Evolutionary conservation across 2,797 vertebrate genomes (phyloP).

Genomic region (Pipistrellus pipistrellus): DNA sequence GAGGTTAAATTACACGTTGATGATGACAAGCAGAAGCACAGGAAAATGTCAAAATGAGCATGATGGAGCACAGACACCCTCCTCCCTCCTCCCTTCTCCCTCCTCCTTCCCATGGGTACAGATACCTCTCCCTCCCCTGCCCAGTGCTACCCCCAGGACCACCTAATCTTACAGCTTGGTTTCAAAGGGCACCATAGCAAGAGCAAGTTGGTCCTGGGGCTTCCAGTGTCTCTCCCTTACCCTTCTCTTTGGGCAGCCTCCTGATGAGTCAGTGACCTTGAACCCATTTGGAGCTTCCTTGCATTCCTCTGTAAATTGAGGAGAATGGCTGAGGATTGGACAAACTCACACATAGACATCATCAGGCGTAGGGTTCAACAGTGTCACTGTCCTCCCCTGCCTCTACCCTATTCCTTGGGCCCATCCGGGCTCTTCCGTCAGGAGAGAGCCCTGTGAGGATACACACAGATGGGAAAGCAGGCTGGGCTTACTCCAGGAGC

Average conservation of each 20-base stretch:
- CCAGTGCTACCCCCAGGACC: neutral
- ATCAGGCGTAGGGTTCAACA: neutral
- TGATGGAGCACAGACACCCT: slow-evolving; percentile 62
- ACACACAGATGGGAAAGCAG: neutral
- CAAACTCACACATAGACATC: neutral
- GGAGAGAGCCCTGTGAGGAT: neutral
- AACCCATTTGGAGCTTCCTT: neutral
- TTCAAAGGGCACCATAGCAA: neutral
- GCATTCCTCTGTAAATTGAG: neutral
- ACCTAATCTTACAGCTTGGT: neutral
- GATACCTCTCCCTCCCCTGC: neutral
- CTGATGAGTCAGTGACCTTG: slow-evolving; percentile 27
- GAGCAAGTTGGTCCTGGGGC: neutral
- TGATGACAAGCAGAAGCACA: slow-evolving; percentile 81
- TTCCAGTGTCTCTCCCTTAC: neutral
- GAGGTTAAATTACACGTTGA: slow-evolving; percentile 84
- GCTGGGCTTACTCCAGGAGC: neutral
- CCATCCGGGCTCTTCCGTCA: neutral
- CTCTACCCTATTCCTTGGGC: neutral
- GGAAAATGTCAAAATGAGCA: slow-evolving; percentile 89
- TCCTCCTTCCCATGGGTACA: neutral
- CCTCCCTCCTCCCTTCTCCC: neutral
- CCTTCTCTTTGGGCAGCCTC: neutral
- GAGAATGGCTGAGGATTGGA: neutral
- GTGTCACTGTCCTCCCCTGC: neutral